Evolutionary conservation across 2,113 vertebrate genomes (phyloP).

Genomic region (Lepus timidus): DNA sequence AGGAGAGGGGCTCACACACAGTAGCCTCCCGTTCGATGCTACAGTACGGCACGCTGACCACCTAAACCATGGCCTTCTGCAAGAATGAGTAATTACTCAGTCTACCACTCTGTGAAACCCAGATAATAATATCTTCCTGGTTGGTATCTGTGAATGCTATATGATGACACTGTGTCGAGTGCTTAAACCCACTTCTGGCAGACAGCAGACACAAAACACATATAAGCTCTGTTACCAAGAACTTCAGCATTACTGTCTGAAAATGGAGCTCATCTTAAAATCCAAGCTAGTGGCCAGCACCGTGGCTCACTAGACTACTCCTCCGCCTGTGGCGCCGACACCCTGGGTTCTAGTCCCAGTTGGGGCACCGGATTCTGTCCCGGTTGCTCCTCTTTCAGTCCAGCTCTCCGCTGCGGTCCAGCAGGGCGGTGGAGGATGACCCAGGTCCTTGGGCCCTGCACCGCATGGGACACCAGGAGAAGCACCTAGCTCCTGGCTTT

Average conservation of each 20-base stretch:
- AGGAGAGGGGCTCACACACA: background rate
- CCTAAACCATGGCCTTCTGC: background rate
- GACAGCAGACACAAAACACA: constrained; percentile 65
- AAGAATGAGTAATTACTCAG: constrained; percentile 42
- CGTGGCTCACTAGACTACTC: too few relatives aligned
- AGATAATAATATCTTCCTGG: constrained; percentile 30
- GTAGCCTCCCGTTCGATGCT: background rate
- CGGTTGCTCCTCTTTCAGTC: too few relatives aligned
- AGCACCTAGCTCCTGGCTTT: too few relatives aligned
- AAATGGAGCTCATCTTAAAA: constrained; percentile 46
- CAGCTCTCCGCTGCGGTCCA: too few relatives aligned
- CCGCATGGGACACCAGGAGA: too few relatives aligned
- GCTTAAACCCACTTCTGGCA: constrained; percentile 57
- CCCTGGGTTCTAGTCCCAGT: too few relatives aligned
- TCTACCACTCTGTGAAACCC: constrained; percentile 29
- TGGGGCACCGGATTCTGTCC: too few relatives aligned
- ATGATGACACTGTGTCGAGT: constrained; percentile 11
- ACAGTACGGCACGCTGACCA: background rate
- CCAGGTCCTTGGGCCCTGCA: too few relatives aligned
- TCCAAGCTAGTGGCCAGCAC: background rate
- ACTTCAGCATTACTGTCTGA: constrained; percentile 31
- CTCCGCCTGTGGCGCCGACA: too few relatives aligned
- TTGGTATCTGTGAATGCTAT: constrained; percentile 26
- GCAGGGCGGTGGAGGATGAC: too few relatives aligned
- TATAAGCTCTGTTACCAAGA: constrained; percentile 62